These are phyloP conservation scores for Naso thynnoides DNA, from an alignment of 2,797 vertebrate genomes.

Conservation along the genomic window DNA sequence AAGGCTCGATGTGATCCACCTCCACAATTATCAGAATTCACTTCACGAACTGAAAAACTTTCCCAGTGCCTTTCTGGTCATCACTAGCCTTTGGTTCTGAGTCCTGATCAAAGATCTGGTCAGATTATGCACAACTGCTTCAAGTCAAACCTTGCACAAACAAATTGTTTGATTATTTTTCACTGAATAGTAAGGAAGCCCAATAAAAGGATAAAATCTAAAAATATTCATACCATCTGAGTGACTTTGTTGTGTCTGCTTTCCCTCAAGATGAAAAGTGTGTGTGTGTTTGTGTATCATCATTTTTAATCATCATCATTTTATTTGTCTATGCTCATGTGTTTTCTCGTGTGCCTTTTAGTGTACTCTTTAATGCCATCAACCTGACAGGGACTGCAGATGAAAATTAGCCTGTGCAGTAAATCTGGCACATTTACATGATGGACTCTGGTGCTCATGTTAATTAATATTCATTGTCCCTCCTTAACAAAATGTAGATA, in stretches of 20 bases:
- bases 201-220: not conserved
- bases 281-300: not conserved
- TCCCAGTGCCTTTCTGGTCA: not conserved
- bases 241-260: not conserved
- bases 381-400: too few species aligned
- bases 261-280: not conserved
- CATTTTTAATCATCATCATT: too few species aligned
- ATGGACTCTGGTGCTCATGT: too few species aligned
- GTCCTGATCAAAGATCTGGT: slow-evolving; percentile 26
- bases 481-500: too few species aligned
- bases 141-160: slow-evolving; percentile 2
- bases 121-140: not conserved
- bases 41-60: slow-evolving; percentile 32
- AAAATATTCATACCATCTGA: not conserved
- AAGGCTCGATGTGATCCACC: slow-evolving; percentile 24
- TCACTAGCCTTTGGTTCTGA: slow-evolving; percentile 11
- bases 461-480: too few species aligned
- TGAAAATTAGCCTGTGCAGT: too few species aligned
- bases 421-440: too few species aligned
- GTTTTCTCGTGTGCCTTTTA: too few species aligned
- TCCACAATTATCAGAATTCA: slow-evolving; percentile 58
- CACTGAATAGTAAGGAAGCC: not conserved
- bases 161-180: not conserved
- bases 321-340: too few species aligned
- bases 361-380: too few species aligned